Base-by-base conservation (phyloP, 30 jellyfish, hydroid and myxozoan genomes). In the Turritopsis rubra region DNA sequence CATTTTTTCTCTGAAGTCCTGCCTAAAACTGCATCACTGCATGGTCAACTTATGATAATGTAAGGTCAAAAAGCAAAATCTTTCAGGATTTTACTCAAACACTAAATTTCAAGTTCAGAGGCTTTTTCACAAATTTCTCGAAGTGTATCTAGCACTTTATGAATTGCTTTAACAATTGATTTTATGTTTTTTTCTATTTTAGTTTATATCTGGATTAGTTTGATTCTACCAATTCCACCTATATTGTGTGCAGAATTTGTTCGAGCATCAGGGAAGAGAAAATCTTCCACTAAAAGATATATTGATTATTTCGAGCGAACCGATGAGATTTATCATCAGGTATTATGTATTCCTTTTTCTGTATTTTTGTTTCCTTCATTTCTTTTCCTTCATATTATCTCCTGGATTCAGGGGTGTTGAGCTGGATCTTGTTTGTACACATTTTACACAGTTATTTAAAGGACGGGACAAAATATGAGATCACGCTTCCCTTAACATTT, bases 291-390 rank as follows among this genome's bases (percentile, higher is more conserved):
- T 18, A 54, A 27, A 16, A 84, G 73, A 52, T 84, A 91, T 79
- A 71, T 81, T 1, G 80, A 78, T 52, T 66, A 77, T n/a, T 91
- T 86, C 76, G 85, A 72, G 60, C 83, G 96, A 68, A 91, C 83
- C 66, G 97, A 91, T 73, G 96, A 91, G 53, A 54, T 83, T 20
- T 85, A 89, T 29, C 89, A 86, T 9, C 85, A 86, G 92, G 96
- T 90, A 81, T n/a, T 23, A 1, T 3, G 28, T 68, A 1, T 68
- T 7, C 16, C 16, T 22, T 21, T 3, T 68, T 68, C 8, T 68
- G 30, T 16, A 68, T 68, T 52, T 52, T 1, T 73, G 9, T 21
- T 16, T 21, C 77, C 16, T 68, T 68, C 9, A 68, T 68, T 68
- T 68, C 16, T 21, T 68, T n/a, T 60, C 72, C 72, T 18, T 60